phyloP scores from a whole-genome alignment of 2,797 vertebrate species.

The Sternotherus odoratus region DNA sequence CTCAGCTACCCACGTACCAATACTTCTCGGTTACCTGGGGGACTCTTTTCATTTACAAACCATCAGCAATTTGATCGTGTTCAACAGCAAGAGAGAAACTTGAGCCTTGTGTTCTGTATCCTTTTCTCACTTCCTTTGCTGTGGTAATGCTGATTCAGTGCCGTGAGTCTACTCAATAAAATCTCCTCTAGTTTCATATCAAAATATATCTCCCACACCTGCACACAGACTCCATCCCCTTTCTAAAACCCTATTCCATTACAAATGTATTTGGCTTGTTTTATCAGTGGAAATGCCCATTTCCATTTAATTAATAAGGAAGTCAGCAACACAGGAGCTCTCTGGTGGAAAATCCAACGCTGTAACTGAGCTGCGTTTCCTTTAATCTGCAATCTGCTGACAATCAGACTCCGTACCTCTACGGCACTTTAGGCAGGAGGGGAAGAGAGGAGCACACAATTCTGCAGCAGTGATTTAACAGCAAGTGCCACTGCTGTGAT shows the following conservation, averaged over 20 bases:
- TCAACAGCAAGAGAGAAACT: background rate
- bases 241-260: accelerated
- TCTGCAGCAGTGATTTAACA: background rate
- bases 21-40: background rate
- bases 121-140: accelerated
- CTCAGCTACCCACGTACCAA: background rate
- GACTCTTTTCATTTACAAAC: background rate
- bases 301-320: accelerated
- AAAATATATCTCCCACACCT: background rate
- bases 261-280: accelerated
- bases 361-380: background rate
- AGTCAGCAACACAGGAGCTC: accelerated
- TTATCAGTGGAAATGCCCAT: accelerated
- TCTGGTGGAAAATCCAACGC: accelerated
- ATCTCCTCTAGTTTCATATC: background rate
- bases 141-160: accelerated
- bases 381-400: background rate
- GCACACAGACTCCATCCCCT: accelerated
- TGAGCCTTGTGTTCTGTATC: accelerated
- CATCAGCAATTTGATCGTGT: background rate
- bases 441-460: accelerated
- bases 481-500: accelerated
- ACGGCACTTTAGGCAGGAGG: background rate
- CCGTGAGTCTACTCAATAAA: background rate
- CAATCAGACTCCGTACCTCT: background rate